Evolutionary conservation across 1,140 invertebrate genomes (phyloP), one percentile per base, ranked within the genome.

Genomic region (Arctopsyche grandis): DNA sequence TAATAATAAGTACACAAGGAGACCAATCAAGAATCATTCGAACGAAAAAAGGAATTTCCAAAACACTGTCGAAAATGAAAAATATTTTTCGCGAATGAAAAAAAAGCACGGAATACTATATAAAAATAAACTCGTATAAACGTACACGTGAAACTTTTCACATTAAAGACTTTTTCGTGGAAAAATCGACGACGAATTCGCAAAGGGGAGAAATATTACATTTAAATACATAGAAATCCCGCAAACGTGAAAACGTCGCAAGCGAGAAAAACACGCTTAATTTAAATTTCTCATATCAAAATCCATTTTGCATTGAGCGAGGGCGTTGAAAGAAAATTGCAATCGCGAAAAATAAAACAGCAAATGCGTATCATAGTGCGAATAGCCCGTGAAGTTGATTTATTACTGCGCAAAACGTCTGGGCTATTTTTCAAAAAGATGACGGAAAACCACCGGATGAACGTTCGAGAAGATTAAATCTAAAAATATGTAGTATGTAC

Each of bases 111-210:
- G 1, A 52, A 66, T 66, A 66, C 14, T 21, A 60, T 60, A 60
- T 16, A 66, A 14, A 66, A 66, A 66, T 26, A 66, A 66, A 26
- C 21, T 26, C 63, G 63, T 66, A 66, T 26, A 66, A 66, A 66
- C 24, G 63, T 26, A 24, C 24, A 14, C 63, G 14, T 26, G 10
- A 66, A 66, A 66, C 63, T 66, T 66, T 66, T 66, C 21, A 66
- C 63, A 66, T 66, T 66, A 66, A 66, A 66, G 21, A 26, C 63
- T 66, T 66, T 52, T 26, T 66, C 58, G 24, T 9, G 24, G 12
- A 24, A 66, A 66, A 66, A 52, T 14, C 48, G 48, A 52, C 48
- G 1, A 52, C 12, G 10, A 14, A 52, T 14, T 24, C 63, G 14
- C 16, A 26, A 22, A 66, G 12, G 48, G 48, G 29, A 66, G 24